These are phyloP conservation scores for Dreissena rostriformis DNA, from an alignment of 1,140 invertebrate species.

Conservation along the genomic window DNA sequence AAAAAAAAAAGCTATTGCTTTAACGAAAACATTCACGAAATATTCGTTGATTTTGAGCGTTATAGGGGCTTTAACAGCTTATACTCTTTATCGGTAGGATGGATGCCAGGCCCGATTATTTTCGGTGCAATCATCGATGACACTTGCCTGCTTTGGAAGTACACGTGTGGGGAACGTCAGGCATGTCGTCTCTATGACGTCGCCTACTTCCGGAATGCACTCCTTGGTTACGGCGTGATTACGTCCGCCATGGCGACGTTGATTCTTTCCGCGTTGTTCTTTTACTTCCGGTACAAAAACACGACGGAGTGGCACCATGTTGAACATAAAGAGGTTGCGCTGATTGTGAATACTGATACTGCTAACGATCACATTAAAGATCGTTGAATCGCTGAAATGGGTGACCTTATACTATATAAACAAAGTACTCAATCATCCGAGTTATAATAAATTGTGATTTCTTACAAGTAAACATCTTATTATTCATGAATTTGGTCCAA, in stretches of 20 bases:
- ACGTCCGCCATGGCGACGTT: not conserved
- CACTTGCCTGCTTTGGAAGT: conserved; percentile 37
- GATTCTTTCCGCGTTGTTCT: not conserved
- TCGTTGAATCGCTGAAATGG: no score
- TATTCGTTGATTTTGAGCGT: no score
- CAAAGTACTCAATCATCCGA: no score
- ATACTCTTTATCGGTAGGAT: conserved; percentile 29
- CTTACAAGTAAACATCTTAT: no score
- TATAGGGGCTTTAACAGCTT: no score
- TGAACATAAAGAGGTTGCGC: not conserved
- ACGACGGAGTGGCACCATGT: not conserved
- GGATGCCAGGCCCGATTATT: conserved; percentile 54
- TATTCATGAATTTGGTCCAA: no score
- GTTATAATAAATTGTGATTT: no score
- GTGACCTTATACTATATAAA: no score
- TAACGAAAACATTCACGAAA: not conserved
- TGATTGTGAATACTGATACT: no score
- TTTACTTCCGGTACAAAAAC: conserved; percentile 11
- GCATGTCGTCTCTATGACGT: conserved; percentile 53
- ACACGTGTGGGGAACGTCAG: conserved; percentile 35
- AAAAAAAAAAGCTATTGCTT: no score
- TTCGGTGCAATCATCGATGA: conserved; percentile 49
- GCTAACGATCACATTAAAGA: no score
- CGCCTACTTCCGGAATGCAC: conserved; percentile 18
- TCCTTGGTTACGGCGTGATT: conserved; percentile 23